phyloP scores from a whole-genome alignment of 1,140 invertebrate genomes.

The Zaprionus gabonicus region DNA sequence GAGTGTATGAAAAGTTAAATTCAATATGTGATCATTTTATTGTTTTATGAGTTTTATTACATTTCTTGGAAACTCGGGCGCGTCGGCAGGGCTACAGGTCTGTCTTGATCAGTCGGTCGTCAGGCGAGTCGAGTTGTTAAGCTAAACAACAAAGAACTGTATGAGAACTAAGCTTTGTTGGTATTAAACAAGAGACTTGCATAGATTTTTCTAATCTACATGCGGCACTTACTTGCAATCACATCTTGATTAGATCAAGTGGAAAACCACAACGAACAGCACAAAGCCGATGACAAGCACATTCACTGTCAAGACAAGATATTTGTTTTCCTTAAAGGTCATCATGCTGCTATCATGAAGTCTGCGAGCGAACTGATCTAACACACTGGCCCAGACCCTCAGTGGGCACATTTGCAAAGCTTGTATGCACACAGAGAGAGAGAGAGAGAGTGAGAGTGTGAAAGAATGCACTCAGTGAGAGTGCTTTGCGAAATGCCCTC shows the following conservation, averaged over 20 bases:
- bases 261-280: background rate
- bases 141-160: background rate
- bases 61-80: background rate
- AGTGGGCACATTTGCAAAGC: background rate
- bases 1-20: too few species aligned
- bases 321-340: slow-evolving; percentile 12
- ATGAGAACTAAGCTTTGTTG: background rate
- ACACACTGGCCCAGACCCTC: background rate
- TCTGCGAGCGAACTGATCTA: background rate
- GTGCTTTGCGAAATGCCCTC: background rate
- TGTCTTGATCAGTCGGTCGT: background rate
- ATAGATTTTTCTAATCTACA: background rate
- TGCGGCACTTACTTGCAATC: background rate
- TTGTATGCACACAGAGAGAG: background rate
- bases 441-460: background rate
- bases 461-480: background rate
- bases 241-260: background rate
- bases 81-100: background rate
- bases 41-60: slow-evolving; percentile 37
- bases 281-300: background rate
- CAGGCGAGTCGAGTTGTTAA: background rate
- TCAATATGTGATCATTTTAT: slow-evolving; percentile 13
- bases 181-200: background rate
- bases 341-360: slow-evolving; percentile 18
- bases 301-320: slow-evolving; percentile 12